Evolutionary conservation across 2,113 vertebrate genomes (phyloP).

Genomic region (Hemibagrus wyckioides): DNA sequence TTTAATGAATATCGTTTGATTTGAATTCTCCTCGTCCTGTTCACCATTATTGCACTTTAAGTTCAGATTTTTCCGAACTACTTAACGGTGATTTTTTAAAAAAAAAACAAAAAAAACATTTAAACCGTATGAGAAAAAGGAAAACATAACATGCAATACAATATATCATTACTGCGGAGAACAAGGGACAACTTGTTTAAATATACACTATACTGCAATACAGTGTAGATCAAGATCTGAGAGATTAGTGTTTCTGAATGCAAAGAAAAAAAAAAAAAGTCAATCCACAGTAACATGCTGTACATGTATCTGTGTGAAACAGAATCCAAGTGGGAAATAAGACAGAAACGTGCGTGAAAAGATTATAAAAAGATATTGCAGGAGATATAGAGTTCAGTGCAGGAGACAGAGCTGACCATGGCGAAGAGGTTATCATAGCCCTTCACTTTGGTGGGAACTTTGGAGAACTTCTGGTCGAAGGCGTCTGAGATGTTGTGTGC

Average conservation of each 20-base stretch:
- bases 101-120: too few relatives aligned
- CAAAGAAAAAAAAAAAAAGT: background rate
- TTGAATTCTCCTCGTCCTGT: background rate
- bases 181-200: background rate
- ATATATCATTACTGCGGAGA: background rate
- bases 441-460: slow-evolving; percentile 94
- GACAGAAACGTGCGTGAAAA: background rate
- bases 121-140: background rate
- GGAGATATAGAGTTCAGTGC: background rate
- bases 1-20: background rate
- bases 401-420: slow-evolving; percentile 80
- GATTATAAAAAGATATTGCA: too few relatives aligned
- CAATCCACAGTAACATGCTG: background rate
- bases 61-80: background rate
- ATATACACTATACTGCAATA: too few relatives aligned
- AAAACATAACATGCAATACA: background rate
- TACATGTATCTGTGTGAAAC: background rate
- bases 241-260: background rate
- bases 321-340: background rate
- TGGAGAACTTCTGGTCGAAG: slow-evolving; percentile 97
- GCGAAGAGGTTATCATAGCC: slow-evolving; percentile 97
- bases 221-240: background rate
- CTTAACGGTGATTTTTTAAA: too few relatives aligned
- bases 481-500: slow-evolving; percentile 97
- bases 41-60: background rate